Conservation (phyloP, 2,888 invertebrate species). For the Cryptus armator region DNA sequence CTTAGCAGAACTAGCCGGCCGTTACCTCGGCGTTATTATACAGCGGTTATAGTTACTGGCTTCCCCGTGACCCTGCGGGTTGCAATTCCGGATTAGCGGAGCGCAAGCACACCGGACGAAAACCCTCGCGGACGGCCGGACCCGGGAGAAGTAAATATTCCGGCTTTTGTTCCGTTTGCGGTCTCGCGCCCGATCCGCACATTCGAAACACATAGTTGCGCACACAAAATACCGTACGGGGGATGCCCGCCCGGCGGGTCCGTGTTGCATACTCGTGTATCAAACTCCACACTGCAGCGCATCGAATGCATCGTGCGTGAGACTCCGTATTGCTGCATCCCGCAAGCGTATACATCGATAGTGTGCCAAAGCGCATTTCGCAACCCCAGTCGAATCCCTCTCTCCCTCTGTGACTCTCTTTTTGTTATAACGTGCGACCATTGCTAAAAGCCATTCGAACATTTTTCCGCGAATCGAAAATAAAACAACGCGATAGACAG, state of each 20-base stretch:
- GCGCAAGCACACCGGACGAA: slow-evolving; percentile 69
- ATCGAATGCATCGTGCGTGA: slow-evolving; percentile 14
- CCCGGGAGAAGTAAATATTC: slow-evolving; percentile 76
- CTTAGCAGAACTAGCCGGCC: slow-evolving; percentile 36
- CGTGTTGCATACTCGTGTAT: slow-evolving; percentile 23
- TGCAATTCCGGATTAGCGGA: slow-evolving; percentile 76
- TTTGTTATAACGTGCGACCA: slow-evolving; percentile 73
- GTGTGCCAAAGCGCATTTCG: slow-evolving; percentile 57
- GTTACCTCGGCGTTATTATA: not conserved
- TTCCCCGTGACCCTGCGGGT: slow-evolving; percentile 54
- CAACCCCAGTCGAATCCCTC: slow-evolving; percentile 51
- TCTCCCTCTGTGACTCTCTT: slow-evolving; percentile 34
- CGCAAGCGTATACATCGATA: slow-evolving; percentile 35
- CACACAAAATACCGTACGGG: slow-evolving; percentile 54
- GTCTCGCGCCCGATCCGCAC: slow-evolving; percentile 54
- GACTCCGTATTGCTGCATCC: slow-evolving; percentile 34
- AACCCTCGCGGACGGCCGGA: slow-evolving; percentile 24
- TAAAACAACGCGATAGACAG: slow-evolving; percentile 30
- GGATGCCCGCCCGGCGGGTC: slow-evolving; percentile 20
- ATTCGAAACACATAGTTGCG: slow-evolving; percentile 60
- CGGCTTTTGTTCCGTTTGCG: slow-evolving; percentile 70
- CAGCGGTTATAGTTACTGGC: not conserved
- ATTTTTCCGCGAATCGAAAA: slow-evolving; percentile 66
- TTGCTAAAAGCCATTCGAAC: slow-evolving; percentile 71
- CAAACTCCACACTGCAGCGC: not conserved